Conservation (phyloP, 2,797 vertebrate genomes). For the Oryzias dopingdopingensis region DNA sequence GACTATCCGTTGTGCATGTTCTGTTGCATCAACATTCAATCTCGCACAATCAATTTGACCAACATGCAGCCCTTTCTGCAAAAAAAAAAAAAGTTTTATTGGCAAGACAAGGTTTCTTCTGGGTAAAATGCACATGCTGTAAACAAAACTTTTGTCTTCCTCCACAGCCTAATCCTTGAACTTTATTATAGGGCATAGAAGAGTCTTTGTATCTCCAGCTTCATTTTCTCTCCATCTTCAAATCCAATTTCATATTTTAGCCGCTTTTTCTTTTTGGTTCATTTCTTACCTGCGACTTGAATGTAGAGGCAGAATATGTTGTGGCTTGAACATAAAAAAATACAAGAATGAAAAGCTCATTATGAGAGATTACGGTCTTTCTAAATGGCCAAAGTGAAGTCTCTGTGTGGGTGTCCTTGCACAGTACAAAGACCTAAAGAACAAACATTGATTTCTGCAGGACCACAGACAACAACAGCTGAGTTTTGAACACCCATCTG, state of each 20-base stretch:
- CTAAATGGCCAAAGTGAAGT: slow-evolving; percentile 36
- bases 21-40: too few species aligned
- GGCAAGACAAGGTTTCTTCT: slow-evolving; percentile 29
- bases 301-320: slow-evolving; percentile 15
- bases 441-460: slow-evolving; percentile 34
- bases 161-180: slow-evolving; percentile 38
- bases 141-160: slow-evolving; percentile 53
- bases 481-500: background rate
- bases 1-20: background rate
- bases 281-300: slow-evolving; percentile 20
- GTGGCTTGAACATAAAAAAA: slow-evolving; percentile 38
- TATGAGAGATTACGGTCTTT: slow-evolving; percentile 54
- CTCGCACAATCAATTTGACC: too few species aligned
- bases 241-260: slow-evolving; percentile 24
- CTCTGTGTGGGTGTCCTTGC: slow-evolving; percentile 9
- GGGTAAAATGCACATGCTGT: slow-evolving; percentile 42
- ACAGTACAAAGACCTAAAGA: slow-evolving; percentile 14
- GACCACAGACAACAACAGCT: slow-evolving; percentile 9
- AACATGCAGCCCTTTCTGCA: slow-evolving; percentile 11
- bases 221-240: slow-evolving; percentile 26
- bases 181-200: slow-evolving; percentile 37
- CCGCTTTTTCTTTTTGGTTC: slow-evolving; percentile 22
- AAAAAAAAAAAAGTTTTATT: slow-evolving; percentile 23
- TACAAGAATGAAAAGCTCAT: slow-evolving; percentile 54
- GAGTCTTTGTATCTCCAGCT: slow-evolving; percentile 32